Percentiles rank a stretch among this genome's conserved stretches.
These are phyloP conservation scores for Theretra japonica DNA, from an alignment of 2,888 invertebrate genomes.

Conservation along the genomic window DNA sequence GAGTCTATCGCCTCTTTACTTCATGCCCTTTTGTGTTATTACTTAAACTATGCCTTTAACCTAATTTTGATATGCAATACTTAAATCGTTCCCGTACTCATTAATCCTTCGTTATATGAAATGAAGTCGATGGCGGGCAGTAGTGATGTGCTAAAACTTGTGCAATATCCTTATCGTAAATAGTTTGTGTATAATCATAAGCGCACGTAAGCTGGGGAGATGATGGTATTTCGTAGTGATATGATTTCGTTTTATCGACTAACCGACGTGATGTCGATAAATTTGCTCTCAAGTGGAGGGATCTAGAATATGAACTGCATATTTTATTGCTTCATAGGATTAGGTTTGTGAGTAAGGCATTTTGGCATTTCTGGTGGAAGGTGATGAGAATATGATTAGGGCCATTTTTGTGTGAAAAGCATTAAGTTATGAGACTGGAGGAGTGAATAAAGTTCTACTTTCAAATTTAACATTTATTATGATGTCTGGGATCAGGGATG, in stretches of 20 bases:
- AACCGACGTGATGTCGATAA: constrained; percentile 11
- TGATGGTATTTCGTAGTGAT: background rate
- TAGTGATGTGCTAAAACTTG: constrained; percentile 15
- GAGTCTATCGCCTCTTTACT: background rate
- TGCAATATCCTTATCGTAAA: constrained; percentile 21
- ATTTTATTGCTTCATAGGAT: background rate
- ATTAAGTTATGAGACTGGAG: too few species aligned
- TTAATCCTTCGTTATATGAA: background rate
- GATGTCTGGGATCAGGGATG: too few species aligned
- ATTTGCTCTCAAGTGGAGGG: background rate
- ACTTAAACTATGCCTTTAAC: background rate
- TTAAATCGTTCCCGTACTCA: background rate
- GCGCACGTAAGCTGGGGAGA: background rate
- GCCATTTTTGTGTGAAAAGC: too few species aligned
- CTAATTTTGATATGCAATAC: background rate
- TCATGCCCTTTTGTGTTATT: background rate
- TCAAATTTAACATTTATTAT: too few species aligned
- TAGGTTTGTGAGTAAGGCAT: background rate
- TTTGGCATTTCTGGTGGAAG: background rate
- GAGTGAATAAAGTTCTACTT: too few species aligned
- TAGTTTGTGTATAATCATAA: constrained; percentile 22
- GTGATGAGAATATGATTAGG: too few species aligned
- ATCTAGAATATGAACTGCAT: background rate
- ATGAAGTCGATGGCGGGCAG: background rate
- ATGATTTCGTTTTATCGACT: constrained; percentile 18